Percentiles rank a stretch among this genome's conserved stretches.
phyloP scores from a whole-genome alignment of 2,888 invertebrate species.

The Caradrina clavipalpis region DNA sequence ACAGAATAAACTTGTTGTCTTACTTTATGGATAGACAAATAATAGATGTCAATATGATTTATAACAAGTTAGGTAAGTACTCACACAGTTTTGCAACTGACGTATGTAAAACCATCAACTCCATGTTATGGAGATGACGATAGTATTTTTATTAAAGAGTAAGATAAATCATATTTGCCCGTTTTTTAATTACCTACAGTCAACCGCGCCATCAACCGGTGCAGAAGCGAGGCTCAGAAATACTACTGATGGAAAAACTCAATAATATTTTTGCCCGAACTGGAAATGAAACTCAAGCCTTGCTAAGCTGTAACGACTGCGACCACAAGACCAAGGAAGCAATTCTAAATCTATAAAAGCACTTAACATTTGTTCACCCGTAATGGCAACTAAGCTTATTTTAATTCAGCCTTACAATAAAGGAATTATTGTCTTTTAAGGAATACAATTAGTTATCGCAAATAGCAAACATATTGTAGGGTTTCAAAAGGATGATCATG shows the following conservation, averaged over 20 bases:
- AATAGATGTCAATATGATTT: slow-evolving; percentile 34
- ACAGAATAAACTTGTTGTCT: slow-evolving; percentile 32
- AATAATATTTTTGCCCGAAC: neutral
- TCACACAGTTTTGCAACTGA: slow-evolving; percentile 18
- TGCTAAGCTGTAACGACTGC: too few relatives aligned
- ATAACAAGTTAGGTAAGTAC: slow-evolving; percentile 21
- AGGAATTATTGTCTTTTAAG: neutral
- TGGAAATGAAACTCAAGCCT: neutral
- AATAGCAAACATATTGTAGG: neutral
- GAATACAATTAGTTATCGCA: neutral
- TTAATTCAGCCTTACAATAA: neutral
- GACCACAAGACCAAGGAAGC: too few relatives aligned
- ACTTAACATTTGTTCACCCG: neutral
- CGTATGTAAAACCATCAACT: neutral
- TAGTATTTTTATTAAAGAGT: slow-evolving; percentile 11
- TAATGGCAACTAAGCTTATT: neutral
- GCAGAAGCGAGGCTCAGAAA: neutral
- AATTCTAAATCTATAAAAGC: neutral
- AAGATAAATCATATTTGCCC: neutral
- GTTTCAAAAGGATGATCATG: neutral
- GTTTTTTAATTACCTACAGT: too few relatives aligned
- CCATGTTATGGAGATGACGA: neutral
- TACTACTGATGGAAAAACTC: neutral
- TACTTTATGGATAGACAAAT: slow-evolving; percentile 41
- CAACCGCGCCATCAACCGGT: neutral